These are phyloP conservation scores for Trissonchulus sp. DNA, from an alignment of 2,888 invertebrate genomes.

Conservation along the genomic window DNA sequence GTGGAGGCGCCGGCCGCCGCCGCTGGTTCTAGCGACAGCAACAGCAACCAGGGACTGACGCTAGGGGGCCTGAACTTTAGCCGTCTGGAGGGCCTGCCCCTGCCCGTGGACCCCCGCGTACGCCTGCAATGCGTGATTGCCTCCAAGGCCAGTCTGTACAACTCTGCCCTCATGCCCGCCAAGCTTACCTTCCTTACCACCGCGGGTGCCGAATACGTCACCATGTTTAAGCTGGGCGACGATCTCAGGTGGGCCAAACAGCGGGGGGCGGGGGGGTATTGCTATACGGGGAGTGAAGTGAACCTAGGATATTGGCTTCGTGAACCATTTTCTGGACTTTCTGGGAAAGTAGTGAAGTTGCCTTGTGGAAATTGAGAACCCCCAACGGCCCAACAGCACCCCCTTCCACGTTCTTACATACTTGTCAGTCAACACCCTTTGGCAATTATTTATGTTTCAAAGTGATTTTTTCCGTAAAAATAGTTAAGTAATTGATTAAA, in stretches of 20 bases:
- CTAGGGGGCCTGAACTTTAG: conserved; percentile 59
- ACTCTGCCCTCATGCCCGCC: conserved; percentile 92
- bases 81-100: conserved; percentile 82
- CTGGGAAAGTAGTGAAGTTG: no score
- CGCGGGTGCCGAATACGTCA: conserved; percentile 72
- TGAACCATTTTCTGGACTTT: not conserved
- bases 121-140: conserved; percentile 74
- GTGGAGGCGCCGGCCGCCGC: conserved; percentile 34
- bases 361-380: no score
- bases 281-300: no score
- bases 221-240: conserved; percentile 96
- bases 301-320: no score
- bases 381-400: no score
- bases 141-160: conserved; percentile 84
- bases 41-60: not conserved
- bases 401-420: no score
- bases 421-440: no score
- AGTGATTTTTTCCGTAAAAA: no score
- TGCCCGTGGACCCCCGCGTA: conserved; percentile 87
- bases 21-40: not conserved
- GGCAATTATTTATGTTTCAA: no score
- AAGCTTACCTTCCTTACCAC: conserved; percentile 73
- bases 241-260: conserved; percentile 65
- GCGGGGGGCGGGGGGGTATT: not conserved
- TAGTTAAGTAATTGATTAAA: no score